These are phyloP conservation scores for Hippocampus kuda DNA, from an alignment of 2,797 vertebrate genomes.

Conservation along the genomic window DNA sequence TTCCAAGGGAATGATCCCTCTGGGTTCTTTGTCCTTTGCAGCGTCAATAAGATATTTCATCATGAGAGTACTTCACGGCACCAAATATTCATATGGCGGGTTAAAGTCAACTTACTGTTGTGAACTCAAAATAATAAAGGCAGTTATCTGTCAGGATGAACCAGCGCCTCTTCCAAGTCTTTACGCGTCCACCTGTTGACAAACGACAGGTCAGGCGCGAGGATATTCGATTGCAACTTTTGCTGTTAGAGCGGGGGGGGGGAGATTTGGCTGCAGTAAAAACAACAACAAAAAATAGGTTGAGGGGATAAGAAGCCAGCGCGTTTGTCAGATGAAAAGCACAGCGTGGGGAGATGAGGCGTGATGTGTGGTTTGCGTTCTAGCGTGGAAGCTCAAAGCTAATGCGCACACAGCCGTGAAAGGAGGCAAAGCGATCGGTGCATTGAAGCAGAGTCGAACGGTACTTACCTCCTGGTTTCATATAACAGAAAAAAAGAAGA, in stretches of 20 bases:
- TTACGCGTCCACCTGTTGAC: slow-evolving; percentile 85
- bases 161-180: slow-evolving; percentile 98
- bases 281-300: neutral
- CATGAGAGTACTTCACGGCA: neutral
- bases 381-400: slow-evolving; percentile 25
- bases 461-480: slow-evolving; percentile 97
- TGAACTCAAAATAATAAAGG: slow-evolving; percentile 98
- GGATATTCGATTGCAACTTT: neutral
- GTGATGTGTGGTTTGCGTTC: slow-evolving; percentile 14
- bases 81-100: neutral
- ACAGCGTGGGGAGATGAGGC: slow-evolving; percentile 16
- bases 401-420: slow-evolving; percentile 31
- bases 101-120: slow-evolving; percentile 72
- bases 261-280: neutral
- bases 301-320: neutral
- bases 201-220: slow-evolving; percentile 25
- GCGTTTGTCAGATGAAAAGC: slow-evolving; percentile 9
- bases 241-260: neutral
- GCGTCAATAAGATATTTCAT: neutral
- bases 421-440: slow-evolving; percentile 38
- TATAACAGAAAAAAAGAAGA: slow-evolving; percentile 73
- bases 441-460: slow-evolving; percentile 20
- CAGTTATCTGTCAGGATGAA: slow-evolving; percentile 97
- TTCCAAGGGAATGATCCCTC: slow-evolving; percentile 95
- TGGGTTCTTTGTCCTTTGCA: slow-evolving; percentile 85